phyloP scores from a whole-genome alignment of 2,797 vertebrate species.

The Heterohyrax brucei region DNA sequence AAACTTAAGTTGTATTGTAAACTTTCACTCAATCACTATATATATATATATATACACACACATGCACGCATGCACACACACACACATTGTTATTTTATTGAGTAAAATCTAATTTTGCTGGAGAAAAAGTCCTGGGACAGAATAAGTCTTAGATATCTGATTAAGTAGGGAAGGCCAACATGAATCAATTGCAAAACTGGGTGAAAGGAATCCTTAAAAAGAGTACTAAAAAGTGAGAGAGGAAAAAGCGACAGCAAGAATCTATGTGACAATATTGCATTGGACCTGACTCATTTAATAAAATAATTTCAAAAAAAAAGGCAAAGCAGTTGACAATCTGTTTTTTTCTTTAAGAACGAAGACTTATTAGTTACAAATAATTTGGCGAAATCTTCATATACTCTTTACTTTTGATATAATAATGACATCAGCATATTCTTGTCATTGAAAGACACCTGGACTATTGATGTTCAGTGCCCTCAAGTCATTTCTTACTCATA shows the following conservation, averaged over 20 bases:
- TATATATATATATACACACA: too few relatives aligned
- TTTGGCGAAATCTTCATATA: neutral
- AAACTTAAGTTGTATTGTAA: too few relatives aligned
- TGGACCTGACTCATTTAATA: neutral
- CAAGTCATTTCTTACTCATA: too few relatives aligned
- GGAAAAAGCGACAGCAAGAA: neutral
- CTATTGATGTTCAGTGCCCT: too few relatives aligned
- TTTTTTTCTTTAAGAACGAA: neutral
- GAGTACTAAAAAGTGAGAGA: too few relatives aligned
- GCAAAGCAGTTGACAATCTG: neutral
- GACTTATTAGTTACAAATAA: neutral
- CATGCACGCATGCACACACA: too few relatives aligned
- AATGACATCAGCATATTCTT: neutral
- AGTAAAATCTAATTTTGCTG: constrained; percentile 25
- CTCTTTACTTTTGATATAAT: neutral
- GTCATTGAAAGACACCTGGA: neutral
- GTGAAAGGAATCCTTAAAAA: neutral
- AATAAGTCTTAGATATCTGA: neutral
- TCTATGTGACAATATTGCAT: neutral
- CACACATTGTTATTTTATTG: neutral
- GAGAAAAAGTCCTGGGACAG: neutral
- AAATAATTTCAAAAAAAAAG: neutral
- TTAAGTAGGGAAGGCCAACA: neutral
- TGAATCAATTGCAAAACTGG: constrained; percentile 19
- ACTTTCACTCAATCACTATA: too few relatives aligned